Conservation (phyloP, 2,797 vertebrate species). For the Peromyscus eremicus region DNA sequence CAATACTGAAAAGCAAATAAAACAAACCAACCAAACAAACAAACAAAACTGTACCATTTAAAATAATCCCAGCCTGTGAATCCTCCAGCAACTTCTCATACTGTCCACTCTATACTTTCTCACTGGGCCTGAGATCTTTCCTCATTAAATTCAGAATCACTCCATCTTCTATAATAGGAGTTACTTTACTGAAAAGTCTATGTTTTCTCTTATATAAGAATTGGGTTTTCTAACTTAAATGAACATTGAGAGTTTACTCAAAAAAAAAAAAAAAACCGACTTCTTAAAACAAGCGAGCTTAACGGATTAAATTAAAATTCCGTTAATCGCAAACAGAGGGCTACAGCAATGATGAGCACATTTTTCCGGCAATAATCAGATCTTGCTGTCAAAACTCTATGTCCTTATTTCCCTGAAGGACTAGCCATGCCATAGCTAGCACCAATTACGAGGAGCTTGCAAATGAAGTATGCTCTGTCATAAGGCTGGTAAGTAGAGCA, state of each 20-base stretch:
- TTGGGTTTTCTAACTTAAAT: not conserved
- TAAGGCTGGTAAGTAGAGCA: conserved; percentile 54
- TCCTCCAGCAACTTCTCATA: not conserved
- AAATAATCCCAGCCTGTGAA: not conserved
- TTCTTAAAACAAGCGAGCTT: not conserved
- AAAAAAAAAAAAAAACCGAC: not conserved
- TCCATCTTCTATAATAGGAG: not conserved
- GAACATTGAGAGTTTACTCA: not conserved
- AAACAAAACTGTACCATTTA: not conserved
- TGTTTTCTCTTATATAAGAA: not conserved
- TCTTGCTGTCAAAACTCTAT: not conserved
- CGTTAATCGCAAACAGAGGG: not conserved
- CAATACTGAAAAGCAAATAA: not conserved
- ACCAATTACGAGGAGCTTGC: not conserved
- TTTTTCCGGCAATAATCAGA: not conserved
- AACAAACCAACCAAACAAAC: not conserved
- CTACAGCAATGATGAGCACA: not conserved
- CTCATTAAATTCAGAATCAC: not conserved
- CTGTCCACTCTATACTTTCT: fast-evolving
- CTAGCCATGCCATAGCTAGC: not conserved
- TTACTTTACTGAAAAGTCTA: not conserved
- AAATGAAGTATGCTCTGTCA: conserved; percentile 54
- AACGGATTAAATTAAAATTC: not conserved
- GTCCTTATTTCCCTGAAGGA: not conserved
- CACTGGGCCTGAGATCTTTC: not conserved